Base-by-base conservation (phyloP, 1,140 invertebrate genomes). In the Gerris buenoi region DNA sequence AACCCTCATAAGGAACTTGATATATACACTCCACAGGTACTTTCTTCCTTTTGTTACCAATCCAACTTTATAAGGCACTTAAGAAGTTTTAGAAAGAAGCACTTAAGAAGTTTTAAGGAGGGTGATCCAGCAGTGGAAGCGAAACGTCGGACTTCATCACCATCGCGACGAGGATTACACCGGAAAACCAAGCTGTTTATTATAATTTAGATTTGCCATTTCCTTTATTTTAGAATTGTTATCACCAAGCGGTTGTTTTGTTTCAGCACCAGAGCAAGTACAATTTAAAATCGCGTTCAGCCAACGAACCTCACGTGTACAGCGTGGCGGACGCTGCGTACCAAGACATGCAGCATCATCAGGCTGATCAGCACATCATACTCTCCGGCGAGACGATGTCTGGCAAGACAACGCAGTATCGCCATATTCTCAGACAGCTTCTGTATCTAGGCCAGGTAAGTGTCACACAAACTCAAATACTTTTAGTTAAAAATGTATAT, bases 261-360 rank as follows among this genome's bases (percentile, higher is more conserved):
- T 78, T 83, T 61, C 77, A 94, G 90, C 83, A 85, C 74, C 88
- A 92, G 68, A 81, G 81, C 69, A 90, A 87, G 76, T 95, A 95
- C 74, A 83, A 86, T 71, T 89, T 83, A 73, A 92, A 91, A 76
- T 88, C 88, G 0, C 85, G 91, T 71, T 92, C 89, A 18, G 91
- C 94, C 73, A 93, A 95, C 75, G 86, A 88, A 25, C 92, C 93
- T 0, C 93, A 96, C 74, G 88, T 95, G 69, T 97, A 88, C 76
- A 85, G 88, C 1, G 85, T 95, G 1, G 91, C 91, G 1, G 93
- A 95, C 71, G 84, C 85, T 63, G 89, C 90, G 27, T 91, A 89
- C 76, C 90, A 93, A 78, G 87, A 92, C 72, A 88, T 88, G 74
- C 74, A 90, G 66, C 91, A 93, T 74, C 88, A 88, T 77, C 83